Evolutionary conservation across 2,888 invertebrate species (phyloP), one percentile per base, ranked within the genome.

Genomic region (Agonopterix subpropinquella): DNA sequence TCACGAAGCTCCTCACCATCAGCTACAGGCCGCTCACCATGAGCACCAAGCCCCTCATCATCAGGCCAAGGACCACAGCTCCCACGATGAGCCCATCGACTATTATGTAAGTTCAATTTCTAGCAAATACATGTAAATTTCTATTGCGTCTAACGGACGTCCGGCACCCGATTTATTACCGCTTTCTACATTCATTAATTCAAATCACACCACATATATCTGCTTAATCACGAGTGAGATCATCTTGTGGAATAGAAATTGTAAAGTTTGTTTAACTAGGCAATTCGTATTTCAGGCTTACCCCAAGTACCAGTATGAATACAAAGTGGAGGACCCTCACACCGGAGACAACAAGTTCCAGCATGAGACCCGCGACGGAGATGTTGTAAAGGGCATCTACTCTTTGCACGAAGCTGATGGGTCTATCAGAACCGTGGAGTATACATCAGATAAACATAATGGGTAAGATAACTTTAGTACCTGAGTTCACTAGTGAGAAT

Each of bases 311-410:
- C 87, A 89, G 64, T 90, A 89, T 58, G 89, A 90, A 75, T 91
- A 91, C 74, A 90, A 90, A 66, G 90, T 90, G n/a, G 88, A 90
- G 54, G 91, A 91, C 53, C 89, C 89, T 18, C 90, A 91, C 55
- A 91, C 91, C 39, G 92, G 91, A 43, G 91, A 91, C 71, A 90
- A 90, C 62, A 91, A 91, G 72, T 90, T 83, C 74, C 91, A 91
- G 59, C 82, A 88, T 49, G 91, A 91, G 69, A 72, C 80, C 55
- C 83, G 89, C 11, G 90, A 91, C 77, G 92, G 92, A 7, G 90
- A 92, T 59, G 89, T 84, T 11, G 92, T 92, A 47, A 90, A 90
- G 67, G 92, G 92, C 39, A 90, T 91, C 44, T 92, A 92, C 68
- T 87, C 89, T 45, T 73, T 91, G 41, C 89, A 89, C 49, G 91